Base-by-base conservation (phyloP, 1,140 invertebrate species). In the Drosophila murphyi region DNA sequence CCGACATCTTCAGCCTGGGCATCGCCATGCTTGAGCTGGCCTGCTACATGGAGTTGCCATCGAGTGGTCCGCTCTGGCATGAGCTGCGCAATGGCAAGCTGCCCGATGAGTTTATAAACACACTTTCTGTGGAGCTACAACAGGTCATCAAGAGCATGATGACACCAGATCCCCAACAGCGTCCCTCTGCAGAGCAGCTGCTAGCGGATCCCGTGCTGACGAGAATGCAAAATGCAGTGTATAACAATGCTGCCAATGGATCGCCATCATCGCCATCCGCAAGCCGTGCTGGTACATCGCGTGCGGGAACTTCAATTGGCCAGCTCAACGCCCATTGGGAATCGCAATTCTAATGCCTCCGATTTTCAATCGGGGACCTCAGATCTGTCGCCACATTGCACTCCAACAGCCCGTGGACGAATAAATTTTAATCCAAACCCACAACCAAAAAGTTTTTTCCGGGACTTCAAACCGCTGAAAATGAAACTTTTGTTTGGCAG, bases 1-100 rank as follows among this genome's bases (percentile, higher is more conserved):
- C 94, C 10, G 95, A 95, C 82, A 94, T 95, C 68, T 96, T 95
- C 79, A 96, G 95, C 85, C 87, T 97, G 20, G 96, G 96, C 4
- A 95, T 97, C 72, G 95, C 95, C 8, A 94, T 96, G 67, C 83
- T 97, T 35, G 96, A 97, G 91, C 78, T 97, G 43, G 94, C 95
- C 2, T 94, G 94, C 82, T 95, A 96, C 92, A 93, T 97, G 55
- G 95, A 96, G 72, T 91, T 97, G 45, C 96, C 96, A 2, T 88
- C 93, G 64, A 94, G 95, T 81, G 96, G 96, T 5, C 93, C 94
- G 3, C 92, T 94, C 5, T 97, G 96, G 96, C 96, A 96, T 76
- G 91, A 94, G 51, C 83, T 97, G 4, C 90, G 96, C 37, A 92
- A 93, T 39, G 94, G 94, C 34, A 80, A 89, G 4, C 62, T 92